Evolutionary conservation across 2,797 vertebrate species (phyloP), one percentile per base, ranked within the genome.

Genomic region (Danio choprae): DNA sequence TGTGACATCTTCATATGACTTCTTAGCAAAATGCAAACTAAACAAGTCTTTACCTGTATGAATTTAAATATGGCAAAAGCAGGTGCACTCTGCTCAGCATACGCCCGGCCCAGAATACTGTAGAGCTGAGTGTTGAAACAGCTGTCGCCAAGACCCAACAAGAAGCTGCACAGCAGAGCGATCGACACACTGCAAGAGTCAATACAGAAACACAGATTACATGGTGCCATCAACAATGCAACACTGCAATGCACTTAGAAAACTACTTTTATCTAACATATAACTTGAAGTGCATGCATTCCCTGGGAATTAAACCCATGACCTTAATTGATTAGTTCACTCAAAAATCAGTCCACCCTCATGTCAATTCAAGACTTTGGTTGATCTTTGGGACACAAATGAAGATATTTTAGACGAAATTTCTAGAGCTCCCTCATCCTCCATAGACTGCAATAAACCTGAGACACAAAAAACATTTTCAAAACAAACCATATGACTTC

Each of bases 1-100:
- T 29, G 29, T 29, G 29, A 29, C 29, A 29, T 29, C 29, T 29
- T 29, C 29, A 29, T 29, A 29, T 29, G 29, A 29, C 29, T 29
- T 29, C 7, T 46, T 22, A 58, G 64, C n/a, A 55, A 38, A 58
- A n/a, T 10, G 50, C 22, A 40, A 11, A 20, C 58, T 22, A 50
- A 63, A 48, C 64, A 44, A 62, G 1, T 3, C 12, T 63, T 74
- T 94, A 95, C 94, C 94, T 95, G 94, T 82, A 95, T 90, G 89
- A 95, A 95, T 90, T 95, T 95, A 83, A 95, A 95, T 89, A 95
- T 93, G 84, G 94, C 92, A n/a, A 95, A 95, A 0, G 94, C 94
- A 2, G 94, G 87, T 11, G 85, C 84, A 83, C 94, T 94, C 76
- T 94, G 89, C 70, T 94, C 94, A 0, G 90, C 89, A 80, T 93